phyloP scores from a whole-genome alignment of 1,140 invertebrate genomes.

The Nasonia vitripennis region DNA sequence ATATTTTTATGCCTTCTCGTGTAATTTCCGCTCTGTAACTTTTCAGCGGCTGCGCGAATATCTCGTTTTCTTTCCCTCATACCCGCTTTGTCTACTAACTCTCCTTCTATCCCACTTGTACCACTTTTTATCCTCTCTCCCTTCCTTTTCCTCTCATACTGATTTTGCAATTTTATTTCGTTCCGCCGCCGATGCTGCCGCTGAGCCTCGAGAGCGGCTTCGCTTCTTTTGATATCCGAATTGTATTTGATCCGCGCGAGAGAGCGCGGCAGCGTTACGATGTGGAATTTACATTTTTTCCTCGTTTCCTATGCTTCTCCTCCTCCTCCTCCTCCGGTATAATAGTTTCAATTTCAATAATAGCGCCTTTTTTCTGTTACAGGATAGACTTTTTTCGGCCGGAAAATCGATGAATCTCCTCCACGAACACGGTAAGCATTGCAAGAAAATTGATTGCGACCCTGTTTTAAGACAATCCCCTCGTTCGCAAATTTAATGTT shows the following conservation, averaged over 20 bases:
- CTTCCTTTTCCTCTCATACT: neutral
- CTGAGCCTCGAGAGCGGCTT: neutral
- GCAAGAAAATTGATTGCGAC: neutral
- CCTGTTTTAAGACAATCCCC: neutral
- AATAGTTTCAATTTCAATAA: constrained; percentile 29
- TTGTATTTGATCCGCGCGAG: neutral
- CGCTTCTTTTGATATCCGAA: constrained; percentile 10
- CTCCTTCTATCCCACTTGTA: neutral
- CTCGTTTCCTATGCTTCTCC: neutral
- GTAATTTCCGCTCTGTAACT: constrained; percentile 53
- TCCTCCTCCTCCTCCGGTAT: neutral
- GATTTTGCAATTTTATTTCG: constrained; percentile 1
- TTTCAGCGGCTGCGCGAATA: constrained; percentile 6
- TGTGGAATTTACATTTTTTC: constrained; percentile 23
- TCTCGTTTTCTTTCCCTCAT: neutral
- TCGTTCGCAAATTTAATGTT: no score
- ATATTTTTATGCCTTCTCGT: constrained; percentile 54
- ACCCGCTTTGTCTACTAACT: neutral
- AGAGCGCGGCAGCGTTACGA: neutral
- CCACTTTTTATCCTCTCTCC: neutral
- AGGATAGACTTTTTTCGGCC: neutral
- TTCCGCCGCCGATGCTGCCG: no score
- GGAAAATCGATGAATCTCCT: constrained; percentile 21
- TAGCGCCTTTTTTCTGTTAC: neutral
- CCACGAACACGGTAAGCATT: constrained; percentile 12